Conservation (phyloP, 1,140 invertebrate genomes). For the Littorina saxatilis region DNA sequence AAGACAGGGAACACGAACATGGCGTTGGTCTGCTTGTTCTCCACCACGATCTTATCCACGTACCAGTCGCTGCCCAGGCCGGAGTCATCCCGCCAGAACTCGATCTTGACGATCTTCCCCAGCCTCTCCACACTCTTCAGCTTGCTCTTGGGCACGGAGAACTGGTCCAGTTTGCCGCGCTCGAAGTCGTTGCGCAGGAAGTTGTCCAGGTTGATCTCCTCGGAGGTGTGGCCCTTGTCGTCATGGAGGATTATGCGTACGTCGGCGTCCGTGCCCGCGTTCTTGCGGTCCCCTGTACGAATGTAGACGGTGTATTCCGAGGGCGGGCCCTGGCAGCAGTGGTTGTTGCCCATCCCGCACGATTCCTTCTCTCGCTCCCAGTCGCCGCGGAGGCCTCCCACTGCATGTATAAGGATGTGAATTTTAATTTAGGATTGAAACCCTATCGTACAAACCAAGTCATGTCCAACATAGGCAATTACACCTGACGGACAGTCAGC, state of each 20-base stretch:
- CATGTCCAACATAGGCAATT: no score
- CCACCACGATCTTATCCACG: slow-evolving; percentile 74
- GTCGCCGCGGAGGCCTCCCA: not conserved
- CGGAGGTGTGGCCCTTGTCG: slow-evolving; percentile 63
- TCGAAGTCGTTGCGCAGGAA: slow-evolving; percentile 75
- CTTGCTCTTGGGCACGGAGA: slow-evolving; percentile 57
- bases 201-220: slow-evolving; percentile 69
- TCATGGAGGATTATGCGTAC: slow-evolving; percentile 71
- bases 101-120: slow-evolving; percentile 64
- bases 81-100: slow-evolving; percentile 75
- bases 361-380: slow-evolving; percentile 3
- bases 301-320: slow-evolving; percentile 69
- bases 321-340: slow-evolving; percentile 17
- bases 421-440: not conserved
- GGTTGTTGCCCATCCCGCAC: slow-evolving; percentile 11
- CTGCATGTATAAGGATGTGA: not conserved
- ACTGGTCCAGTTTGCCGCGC: slow-evolving; percentile 70
- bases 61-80: slow-evolving; percentile 75
- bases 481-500: no score
- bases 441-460: no score
- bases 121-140: slow-evolving; percentile 52
- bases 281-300: slow-evolving; percentile 74
- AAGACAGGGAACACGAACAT: slow-evolving; percentile 75
- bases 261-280: slow-evolving; percentile 76
- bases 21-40: slow-evolving; percentile 66